These are phyloP conservation scores for Carettochelys insculpta DNA, from an alignment of 2,113 vertebrate species.

Conservation along the genomic window DNA sequence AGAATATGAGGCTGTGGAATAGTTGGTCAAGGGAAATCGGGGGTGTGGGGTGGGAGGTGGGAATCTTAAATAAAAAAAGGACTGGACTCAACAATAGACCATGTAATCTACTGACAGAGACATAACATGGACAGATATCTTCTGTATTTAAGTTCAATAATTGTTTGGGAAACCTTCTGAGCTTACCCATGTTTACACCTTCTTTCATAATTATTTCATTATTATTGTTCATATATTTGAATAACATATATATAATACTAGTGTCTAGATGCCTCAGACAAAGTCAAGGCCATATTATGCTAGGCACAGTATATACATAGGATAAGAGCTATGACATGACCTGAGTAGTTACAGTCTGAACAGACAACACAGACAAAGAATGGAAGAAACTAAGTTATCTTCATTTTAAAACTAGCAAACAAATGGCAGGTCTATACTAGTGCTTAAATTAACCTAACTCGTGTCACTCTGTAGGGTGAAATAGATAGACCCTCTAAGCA, in stretches of 20 bases:
- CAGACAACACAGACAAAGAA: not conserved
- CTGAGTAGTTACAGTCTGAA: not conserved
- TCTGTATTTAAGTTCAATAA: not conserved
- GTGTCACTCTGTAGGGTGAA: too few relatives aligned
- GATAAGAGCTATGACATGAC: not conserved
- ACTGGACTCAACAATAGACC: not conserved
- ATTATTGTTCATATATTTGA: not conserved
- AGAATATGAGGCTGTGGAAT: not conserved
- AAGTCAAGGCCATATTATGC: not conserved
- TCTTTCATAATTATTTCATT: not conserved
- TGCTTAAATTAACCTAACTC: too few relatives aligned
- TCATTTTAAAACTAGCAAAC: not conserved
- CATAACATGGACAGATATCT: not conserved
- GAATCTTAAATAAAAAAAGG: not conserved
- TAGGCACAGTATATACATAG: not conserved
- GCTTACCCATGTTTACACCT: not conserved
- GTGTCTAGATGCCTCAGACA: not conserved
- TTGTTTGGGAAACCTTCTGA: not conserved
- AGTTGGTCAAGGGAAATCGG: not conserved
- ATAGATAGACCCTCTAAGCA: too few relatives aligned
- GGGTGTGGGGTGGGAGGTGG: too few relatives aligned
- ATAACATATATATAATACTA: too few relatives aligned
- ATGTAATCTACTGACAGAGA: not conserved
- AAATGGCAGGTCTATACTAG: too few relatives aligned
- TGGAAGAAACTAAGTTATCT: not conserved